These are phyloP conservation scores for Deroptyus accipitrinus DNA, from an alignment of 2,113 vertebrate genomes.

Conservation along the genomic window DNA sequence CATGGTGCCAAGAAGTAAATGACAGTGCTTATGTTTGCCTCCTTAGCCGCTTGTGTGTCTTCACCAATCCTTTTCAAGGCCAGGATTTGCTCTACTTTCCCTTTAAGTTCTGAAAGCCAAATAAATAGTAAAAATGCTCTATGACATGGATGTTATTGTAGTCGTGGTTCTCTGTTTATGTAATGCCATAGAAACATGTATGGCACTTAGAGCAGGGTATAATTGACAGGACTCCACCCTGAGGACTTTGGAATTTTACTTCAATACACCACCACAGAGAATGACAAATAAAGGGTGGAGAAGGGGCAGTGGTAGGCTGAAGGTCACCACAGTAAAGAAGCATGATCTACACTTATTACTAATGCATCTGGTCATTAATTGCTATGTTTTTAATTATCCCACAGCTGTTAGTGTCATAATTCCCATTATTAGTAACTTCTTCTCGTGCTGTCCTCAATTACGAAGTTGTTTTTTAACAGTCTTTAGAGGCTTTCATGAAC, in stretches of 20 bases:
- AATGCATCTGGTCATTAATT: not conserved
- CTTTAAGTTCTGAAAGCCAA: not conserved
- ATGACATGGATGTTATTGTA: not conserved
- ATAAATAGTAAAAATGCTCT: not conserved
- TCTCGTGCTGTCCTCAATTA: not conserved
- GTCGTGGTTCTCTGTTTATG: conserved; percentile 37
- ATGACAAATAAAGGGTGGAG: conserved; percentile 16
- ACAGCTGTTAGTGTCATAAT: not conserved
- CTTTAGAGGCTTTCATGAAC: not conserved
- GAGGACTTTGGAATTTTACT: conserved; percentile 57
- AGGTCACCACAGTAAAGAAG: not conserved
- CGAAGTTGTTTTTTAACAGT: not conserved
- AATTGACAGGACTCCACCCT: conserved; percentile 42
- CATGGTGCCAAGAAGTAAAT: conserved; percentile 24
- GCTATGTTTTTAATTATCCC: not conserved
- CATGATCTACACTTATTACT: not conserved
- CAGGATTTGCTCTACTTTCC: not conserved
- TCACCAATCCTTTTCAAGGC: not conserved
- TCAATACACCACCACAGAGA: not conserved
- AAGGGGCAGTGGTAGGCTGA: not conserved
- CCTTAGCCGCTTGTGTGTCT: not conserved
- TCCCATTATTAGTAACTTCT: not conserved
- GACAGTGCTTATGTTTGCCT: not conserved
- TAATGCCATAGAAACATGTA: conserved; percentile 1
- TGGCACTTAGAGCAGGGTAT: conserved; percentile 33